A percentile compares a stretch with the other conserved stretches of the same genome.
These are phyloP conservation scores for Parazoanthus swiftii DNA, from an alignment of 92 coral and sea anemone genomes.

Conservation along the genomic window DNA sequence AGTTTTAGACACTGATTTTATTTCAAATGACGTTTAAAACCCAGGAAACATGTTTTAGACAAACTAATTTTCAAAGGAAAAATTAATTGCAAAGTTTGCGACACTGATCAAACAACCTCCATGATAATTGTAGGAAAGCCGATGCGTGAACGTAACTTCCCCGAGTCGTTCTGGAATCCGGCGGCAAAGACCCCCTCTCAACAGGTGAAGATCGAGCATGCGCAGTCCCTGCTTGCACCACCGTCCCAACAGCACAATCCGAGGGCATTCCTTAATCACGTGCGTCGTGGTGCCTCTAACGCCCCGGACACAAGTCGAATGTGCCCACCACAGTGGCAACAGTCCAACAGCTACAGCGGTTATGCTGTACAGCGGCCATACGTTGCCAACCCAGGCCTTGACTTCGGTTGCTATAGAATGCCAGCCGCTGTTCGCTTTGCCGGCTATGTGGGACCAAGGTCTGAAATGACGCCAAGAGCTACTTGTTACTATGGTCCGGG, in stretches of 20 bases:
- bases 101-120: background rate
- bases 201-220: slow-evolving; percentile 10
- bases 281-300: background rate
- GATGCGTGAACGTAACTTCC: slow-evolving; percentile 33
- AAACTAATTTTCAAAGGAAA: too few relatives aligned
- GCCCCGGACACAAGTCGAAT: background rate
- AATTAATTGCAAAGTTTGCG: too few relatives aligned
- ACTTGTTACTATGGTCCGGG: slow-evolving; percentile 35
- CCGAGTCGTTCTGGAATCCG: slow-evolving; percentile 38
- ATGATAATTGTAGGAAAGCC: slow-evolving; percentile 2
- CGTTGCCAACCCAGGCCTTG: background rate
- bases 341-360: slow-evolving; percentile 4
- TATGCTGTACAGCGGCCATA: slow-evolving; percentile 25
- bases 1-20: too few relatives aligned
- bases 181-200: background rate
- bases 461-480: slow-evolving; percentile 20
- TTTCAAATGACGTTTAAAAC: too few relatives aligned
- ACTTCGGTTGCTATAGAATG: slow-evolving; percentile 14
- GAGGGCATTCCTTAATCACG: background rate
- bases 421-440: background rate
- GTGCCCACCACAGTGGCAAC: slow-evolving; percentile 9
- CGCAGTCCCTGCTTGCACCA: slow-evolving; percentile 12
- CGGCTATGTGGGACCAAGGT: background rate
- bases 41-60: too few relatives aligned
- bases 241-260: background rate